phyloP scores from a whole-genome alignment of 2,888 invertebrate genomes.

The Creontiades dilutus region DNA sequence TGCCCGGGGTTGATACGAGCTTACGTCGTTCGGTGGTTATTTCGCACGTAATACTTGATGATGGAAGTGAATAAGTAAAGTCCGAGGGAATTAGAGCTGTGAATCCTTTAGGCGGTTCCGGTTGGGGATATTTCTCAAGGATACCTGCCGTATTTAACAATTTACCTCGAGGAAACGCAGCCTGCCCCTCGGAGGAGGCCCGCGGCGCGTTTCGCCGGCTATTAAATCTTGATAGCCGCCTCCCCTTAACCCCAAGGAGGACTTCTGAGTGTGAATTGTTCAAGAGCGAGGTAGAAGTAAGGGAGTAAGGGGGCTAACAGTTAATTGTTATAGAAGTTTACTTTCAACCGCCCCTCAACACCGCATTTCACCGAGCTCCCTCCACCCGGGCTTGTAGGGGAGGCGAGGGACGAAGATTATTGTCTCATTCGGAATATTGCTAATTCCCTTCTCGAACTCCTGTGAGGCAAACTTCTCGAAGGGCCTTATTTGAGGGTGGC shows the following conservation, averaged over 20 bases:
- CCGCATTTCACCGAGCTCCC: conserved; percentile 15
- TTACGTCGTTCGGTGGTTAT: no score
- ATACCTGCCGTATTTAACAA: conserved; percentile 37
- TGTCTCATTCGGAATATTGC: conserved; percentile 67
- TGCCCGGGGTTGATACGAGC: no score
- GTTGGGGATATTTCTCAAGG: not conserved
- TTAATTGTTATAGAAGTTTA: conserved; percentile 68
- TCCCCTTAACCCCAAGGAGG: conserved; percentile 3
- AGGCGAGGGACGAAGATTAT: conserved; percentile 51
- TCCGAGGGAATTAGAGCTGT: not conserved
- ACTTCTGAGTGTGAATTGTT: conserved; percentile 61
- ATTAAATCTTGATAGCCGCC: conserved; percentile 62
- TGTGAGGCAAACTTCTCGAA: conserved; percentile 8
- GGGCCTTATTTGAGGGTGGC: conserved; percentile 25
- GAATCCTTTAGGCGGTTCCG: conserved; percentile 39
- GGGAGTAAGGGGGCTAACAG: conserved; percentile 37
- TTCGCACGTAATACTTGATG: not conserved
- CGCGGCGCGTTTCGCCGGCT: not conserved
- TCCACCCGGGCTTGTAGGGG: not conserved
- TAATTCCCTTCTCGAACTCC: conserved; percentile 47
- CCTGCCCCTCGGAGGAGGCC: not conserved
- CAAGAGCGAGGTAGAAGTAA: conserved; percentile 7
- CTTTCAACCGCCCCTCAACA: conserved; percentile 61
- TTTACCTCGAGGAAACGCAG: conserved; percentile 39
- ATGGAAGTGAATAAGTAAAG: not conserved